Evolutionary conservation across 2,797 vertebrate genomes (phyloP).

Genomic region (Coendou prehensilis): DNA sequence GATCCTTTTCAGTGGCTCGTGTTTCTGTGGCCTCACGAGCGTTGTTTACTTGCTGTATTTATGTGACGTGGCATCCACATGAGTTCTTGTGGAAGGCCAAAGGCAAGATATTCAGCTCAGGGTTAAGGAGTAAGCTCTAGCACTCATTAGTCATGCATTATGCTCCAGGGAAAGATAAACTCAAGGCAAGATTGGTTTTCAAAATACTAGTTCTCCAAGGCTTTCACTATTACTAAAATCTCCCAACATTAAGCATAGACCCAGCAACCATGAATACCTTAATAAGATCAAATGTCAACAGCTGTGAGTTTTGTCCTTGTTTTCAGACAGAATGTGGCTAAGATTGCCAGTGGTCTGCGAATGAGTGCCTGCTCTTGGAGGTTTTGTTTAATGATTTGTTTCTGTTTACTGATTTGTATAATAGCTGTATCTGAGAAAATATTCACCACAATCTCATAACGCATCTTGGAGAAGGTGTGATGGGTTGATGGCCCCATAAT

Average conservation of each 20-base stretch:
- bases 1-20: background rate
- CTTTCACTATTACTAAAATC: constrained; percentile 22
- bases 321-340: background rate
- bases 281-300: background rate
- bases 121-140: constrained; percentile 13
- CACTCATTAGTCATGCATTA: background rate
- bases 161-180: background rate
- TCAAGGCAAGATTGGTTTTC: constrained; percentile 38
- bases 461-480: background rate
- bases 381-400: background rate
- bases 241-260: background rate
- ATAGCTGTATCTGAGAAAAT: background rate
- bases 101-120: background rate
- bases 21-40: constrained; percentile 49
- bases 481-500: background rate
- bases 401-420: background rate
- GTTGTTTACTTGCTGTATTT: constrained; percentile 44
- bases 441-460: background rate
- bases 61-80: background rate
- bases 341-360: background rate
- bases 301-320: constrained; percentile 20
- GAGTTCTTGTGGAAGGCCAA: background rate
- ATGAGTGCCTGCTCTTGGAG: background rate
- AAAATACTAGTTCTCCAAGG: background rate
- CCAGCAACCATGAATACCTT: constrained; percentile 1